Evolutionary conservation across 2,888 invertebrate species (phyloP).

Genomic region (Dastarcus helophoroides): DNA sequence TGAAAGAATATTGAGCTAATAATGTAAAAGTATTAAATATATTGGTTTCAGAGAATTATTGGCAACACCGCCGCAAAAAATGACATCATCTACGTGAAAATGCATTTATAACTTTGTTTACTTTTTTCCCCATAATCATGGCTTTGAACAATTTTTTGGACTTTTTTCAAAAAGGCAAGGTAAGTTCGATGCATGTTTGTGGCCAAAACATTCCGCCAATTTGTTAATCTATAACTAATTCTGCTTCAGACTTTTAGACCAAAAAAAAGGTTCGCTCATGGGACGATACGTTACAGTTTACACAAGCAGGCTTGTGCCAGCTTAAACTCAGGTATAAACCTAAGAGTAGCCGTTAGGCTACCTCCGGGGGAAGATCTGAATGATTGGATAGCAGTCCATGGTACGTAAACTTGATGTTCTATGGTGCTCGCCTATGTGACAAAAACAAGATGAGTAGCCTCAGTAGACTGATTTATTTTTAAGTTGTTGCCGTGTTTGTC

Average conservation of each 20-base stretch:
- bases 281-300: conserved; percentile 74
- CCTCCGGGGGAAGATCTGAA: conserved; percentile 75
- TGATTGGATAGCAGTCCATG: conserved; percentile 90
- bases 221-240: conserved; percentile 4
- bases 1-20: too few species aligned
- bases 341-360: conserved; percentile 66
- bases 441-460: background rate
- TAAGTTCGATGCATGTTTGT: conserved; percentile 33
- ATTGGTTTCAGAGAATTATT: too few species aligned
- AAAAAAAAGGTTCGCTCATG: conserved; percentile 77
- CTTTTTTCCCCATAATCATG: conserved; percentile 34
- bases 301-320: conserved; percentile 89
- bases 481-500: too few species aligned
- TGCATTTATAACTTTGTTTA: background rate
- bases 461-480: too few species aligned
- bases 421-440: background rate
- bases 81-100: background rate
- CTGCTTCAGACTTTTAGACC: conserved; percentile 72
- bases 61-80: too few species aligned
- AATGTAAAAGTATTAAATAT: too few species aligned
- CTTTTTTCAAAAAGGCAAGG: conserved; percentile 70
- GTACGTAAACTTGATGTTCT: conserved; percentile 40
- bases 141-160: conserved; percentile 61
- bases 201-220: too few species aligned
- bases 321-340: conserved; percentile 77